These are phyloP conservation scores for Antheraea assamensis DNA, from an alignment of 2,888 invertebrate genomes.

Conservation along the genomic window DNA sequence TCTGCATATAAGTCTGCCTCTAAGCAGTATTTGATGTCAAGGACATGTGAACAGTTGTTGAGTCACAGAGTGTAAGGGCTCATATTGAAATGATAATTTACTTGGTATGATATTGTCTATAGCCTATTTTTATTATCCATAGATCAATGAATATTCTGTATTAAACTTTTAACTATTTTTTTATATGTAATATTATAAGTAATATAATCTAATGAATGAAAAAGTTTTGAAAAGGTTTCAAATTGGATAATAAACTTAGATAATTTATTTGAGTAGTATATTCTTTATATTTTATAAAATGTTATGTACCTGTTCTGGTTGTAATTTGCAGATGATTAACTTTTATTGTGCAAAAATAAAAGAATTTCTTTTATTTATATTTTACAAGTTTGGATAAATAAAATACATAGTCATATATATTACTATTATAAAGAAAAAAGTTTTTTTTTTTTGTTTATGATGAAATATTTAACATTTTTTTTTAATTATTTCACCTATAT, in stretches of 20 bases:
- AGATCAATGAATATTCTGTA: neutral
- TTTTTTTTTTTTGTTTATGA: too few relatives aligned
- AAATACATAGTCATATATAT: too few relatives aligned
- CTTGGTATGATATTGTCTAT: neutral
- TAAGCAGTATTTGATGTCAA: slow-evolving; percentile 58
- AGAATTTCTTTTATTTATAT: too few relatives aligned
- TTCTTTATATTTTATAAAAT: too few relatives aligned
- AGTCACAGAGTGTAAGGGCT: slow-evolving; percentile 35
- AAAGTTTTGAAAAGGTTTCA: neutral
- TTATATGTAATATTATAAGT: neutral
- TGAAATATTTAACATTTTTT: too few relatives aligned
- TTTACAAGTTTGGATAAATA: too few relatives aligned
- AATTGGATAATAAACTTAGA: neutral
- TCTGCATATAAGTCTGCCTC: slow-evolving; percentile 32
- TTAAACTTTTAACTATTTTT: neutral
- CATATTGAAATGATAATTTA: slow-evolving; percentile 39
- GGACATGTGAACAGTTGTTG: slow-evolving; percentile 59
- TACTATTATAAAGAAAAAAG: too few relatives aligned
- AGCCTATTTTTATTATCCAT: neutral
- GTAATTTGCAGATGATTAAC: too few relatives aligned
- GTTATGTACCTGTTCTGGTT: too few relatives aligned
- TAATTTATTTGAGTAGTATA: neutral
- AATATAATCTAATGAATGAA: neutral
- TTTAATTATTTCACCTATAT: too few relatives aligned
- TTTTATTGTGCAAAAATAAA: too few relatives aligned